Conservation (phyloP, 2,113 vertebrate species). For the Pseudorectes ferrugineus region DNA sequence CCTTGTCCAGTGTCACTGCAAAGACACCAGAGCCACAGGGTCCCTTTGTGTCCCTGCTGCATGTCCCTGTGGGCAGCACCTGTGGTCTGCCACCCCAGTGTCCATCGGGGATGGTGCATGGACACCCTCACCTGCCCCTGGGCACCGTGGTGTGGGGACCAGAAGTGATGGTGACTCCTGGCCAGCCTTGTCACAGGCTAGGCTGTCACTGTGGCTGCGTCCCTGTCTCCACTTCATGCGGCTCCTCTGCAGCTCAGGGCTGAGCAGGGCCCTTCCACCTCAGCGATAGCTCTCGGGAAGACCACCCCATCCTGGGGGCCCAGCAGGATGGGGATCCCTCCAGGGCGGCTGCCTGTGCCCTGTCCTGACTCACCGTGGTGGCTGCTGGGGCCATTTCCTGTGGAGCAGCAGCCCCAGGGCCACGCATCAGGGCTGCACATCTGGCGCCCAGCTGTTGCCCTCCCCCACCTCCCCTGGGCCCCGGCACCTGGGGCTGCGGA, state of each 20-base stretch:
- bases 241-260: background rate
- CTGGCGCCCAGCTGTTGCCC: constrained; percentile 31
- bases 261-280: background rate
- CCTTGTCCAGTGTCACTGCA: background rate
- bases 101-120: accelerated
- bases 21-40: background rate
- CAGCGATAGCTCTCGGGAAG: accelerated
- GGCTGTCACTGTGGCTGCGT: background rate
- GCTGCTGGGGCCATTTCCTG: background rate
- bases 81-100: accelerated
- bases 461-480: background rate
- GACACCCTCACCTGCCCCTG: background rate
- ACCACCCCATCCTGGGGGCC: background rate
- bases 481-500: background rate
- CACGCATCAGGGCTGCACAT: background rate
- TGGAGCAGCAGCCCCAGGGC: background rate
- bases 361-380: accelerated
- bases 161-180: background rate
- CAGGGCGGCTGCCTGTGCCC: background rate
- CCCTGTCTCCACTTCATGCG: background rate
- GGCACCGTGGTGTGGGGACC: accelerated
- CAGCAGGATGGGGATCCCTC: background rate
- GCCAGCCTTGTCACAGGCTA: background rate
- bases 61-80: background rate
- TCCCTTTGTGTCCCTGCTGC: background rate